Evolutionary conservation across 2,888 invertebrate species (phyloP).

Genomic region (Philereme vetulata): DNA sequence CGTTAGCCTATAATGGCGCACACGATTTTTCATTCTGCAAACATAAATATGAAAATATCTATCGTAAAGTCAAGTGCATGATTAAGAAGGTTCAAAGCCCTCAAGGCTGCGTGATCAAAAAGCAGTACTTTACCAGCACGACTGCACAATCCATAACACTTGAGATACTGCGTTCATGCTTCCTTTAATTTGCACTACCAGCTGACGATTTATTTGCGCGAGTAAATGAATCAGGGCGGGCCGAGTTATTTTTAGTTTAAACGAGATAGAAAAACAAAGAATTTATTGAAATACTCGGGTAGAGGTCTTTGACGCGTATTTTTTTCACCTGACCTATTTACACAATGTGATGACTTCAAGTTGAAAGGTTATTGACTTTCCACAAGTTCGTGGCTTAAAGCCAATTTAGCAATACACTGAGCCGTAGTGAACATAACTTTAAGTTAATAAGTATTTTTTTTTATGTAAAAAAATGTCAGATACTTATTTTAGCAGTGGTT

Average conservation of each 20-base stretch:
- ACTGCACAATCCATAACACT: conserved; percentile 70
- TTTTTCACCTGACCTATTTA: conserved; percentile 9
- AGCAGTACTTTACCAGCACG: conserved; percentile 62
- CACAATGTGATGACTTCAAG: neutral
- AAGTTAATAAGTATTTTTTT: neutral
- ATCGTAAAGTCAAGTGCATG: conserved; percentile 42
- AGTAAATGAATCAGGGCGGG: conserved; percentile 26
- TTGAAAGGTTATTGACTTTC: too few species aligned
- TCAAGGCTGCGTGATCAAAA: conserved; percentile 71
- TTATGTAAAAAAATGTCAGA: too few species aligned
- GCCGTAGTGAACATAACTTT: neutral
- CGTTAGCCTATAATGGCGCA: neutral
- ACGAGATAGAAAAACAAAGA: conserved; percentile 28
- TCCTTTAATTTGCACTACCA: conserved; percentile 36
- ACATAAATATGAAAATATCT: conserved; percentile 16
- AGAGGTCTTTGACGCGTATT: conserved; percentile 17
- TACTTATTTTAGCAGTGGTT: neutral
- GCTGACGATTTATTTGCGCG: conserved; percentile 24
- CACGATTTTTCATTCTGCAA: neutral
- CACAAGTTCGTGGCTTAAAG: neutral
- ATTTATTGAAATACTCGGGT: conserved; percentile 22
- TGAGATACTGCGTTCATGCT: conserved; percentile 57
- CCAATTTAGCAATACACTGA: neutral
- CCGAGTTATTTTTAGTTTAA: conserved; percentile 25
- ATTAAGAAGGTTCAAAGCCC: conserved; percentile 75